Base-by-base conservation (phyloP, 2,113 vertebrate genomes). In the Syngnathus scovelli region DNA sequence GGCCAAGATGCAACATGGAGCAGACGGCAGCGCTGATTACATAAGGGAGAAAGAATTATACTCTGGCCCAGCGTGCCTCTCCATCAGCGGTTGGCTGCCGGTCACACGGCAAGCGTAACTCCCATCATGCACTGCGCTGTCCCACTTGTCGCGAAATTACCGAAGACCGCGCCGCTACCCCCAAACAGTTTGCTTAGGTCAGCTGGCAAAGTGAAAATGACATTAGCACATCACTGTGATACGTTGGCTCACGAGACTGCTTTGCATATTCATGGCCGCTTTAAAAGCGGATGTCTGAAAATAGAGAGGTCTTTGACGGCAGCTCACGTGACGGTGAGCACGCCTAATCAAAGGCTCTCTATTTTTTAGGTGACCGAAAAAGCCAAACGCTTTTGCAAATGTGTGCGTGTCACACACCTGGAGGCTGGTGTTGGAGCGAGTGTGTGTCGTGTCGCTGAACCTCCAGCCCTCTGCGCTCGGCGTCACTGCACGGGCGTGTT, bases 371-470 rank as follows among this genome's bases (percentile, higher is more conserved):
- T 61, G 66, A 76, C 38, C 37, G 27, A 33, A 21, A 12, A 73
- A 75, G 71, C 72, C 65, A 70, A 79, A 76, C 3, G 49, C 51
- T 10, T 12, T 37, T 18, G 55, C 16, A 15, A 6, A 41, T 61
- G 10, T 36, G 55, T 58, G 55, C 11, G 23, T 38, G 66, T 38
- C 36, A 16, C 64, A 84, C 90, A 98, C 96, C 95, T 98, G 96
- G 87, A 96, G 94, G 88, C 91, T 94, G 82, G 94, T 88, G 89
- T 92, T 94, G 90, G 95, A 95, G 72, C 92, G 93, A 64, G 92
- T 90, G 85, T 94, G 94, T 78, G 92, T 82, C 69, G 93, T 89
- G 87, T 97, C 94, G 46, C 86, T 91, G 89, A 95, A 92, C 83
- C 92, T 94, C 95, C 95, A 98, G 85, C 92, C 90, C 87, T 96